Evolutionary conservation across 2,113 vertebrate species (phyloP).

Genomic region (Amazona guildingii): DNA sequence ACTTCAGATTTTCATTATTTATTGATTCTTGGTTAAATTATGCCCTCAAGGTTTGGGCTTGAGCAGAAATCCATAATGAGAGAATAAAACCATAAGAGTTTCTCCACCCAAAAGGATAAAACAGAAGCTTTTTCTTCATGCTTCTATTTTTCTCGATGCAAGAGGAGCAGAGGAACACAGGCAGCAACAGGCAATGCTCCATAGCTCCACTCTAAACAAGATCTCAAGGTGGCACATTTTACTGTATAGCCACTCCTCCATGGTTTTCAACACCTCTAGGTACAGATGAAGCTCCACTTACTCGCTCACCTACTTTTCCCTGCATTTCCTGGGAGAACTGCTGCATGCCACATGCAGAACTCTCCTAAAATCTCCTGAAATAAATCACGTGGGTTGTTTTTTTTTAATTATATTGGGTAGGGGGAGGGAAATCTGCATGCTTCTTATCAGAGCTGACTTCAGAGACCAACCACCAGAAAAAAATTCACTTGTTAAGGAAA

Average conservation of each 20-base stretch:
- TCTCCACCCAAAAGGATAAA: background rate
- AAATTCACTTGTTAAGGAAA: background rate
- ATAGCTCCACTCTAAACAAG: background rate
- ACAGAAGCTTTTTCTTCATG: background rate
- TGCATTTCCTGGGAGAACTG: background rate
- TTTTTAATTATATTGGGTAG: background rate
- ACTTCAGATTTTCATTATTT: background rate
- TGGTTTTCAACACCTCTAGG: background rate
- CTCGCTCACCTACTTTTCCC: accelerated
- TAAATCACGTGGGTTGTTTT: background rate
- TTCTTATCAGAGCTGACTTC: background rate
- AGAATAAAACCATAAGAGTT: background rate
- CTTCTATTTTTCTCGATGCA: background rate
- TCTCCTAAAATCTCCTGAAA: background rate
- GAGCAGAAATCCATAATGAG: background rate
- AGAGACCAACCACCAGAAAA: background rate
- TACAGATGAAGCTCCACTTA: background rate
- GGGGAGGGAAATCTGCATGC: background rate
- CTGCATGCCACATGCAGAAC: background rate
- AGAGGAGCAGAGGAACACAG: background rate
- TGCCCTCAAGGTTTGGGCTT: background rate
- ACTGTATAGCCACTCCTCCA: background rate
- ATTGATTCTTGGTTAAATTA: background rate
- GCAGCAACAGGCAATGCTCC: background rate
- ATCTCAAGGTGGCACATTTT: background rate